A percentile compares a stretch with the other conserved stretches of the same genome.
These are phyloP conservation scores for Axea sp. DNA, from an alignment of 2,888 invertebrate species.

Conservation along the genomic window DNA sequence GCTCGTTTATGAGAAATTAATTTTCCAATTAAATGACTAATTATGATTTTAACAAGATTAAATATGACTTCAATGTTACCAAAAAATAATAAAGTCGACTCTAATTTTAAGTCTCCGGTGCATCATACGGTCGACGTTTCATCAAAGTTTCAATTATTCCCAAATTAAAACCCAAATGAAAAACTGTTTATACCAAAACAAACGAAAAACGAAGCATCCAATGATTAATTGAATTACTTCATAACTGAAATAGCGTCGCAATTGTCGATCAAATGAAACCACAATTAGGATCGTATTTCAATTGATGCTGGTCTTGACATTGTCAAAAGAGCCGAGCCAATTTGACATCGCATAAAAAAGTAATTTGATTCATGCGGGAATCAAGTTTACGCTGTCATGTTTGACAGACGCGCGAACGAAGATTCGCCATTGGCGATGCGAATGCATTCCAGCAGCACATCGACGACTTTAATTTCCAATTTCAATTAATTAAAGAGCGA, in stretches of 20 bases:
- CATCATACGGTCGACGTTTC: too few species aligned
- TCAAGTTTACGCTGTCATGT: conserved; percentile 15
- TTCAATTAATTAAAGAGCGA: conserved; percentile 47
- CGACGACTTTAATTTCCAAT: conserved; percentile 31
- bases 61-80: too few species aligned
- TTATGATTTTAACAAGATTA: too few species aligned
- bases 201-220: conserved; percentile 17
- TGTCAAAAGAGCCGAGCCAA: conserved; percentile 29
- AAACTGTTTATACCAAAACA: conserved; percentile 10
- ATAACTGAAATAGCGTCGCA: conserved; percentile 33
- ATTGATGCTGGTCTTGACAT: conserved; percentile 45
- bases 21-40: too few species aligned
- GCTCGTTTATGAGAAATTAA: too few species aligned
- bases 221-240: conserved; percentile 43
- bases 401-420: too few species aligned
- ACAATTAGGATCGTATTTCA: conserved; percentile 52
- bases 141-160: conserved; percentile 9
- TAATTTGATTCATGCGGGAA: conserved; percentile 37
- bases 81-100: too few species aligned
- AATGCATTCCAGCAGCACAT: conserved; percentile 2
- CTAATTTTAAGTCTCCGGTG: too few species aligned
- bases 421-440: too few species aligned
- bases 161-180: conserved; percentile 16
- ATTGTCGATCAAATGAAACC: conserved; percentile 45
- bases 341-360: conserved; percentile 30